A percentile compares a stretch with the other conserved stretches of the same genome.
Evolutionary conservation across 2,113 vertebrate species (phyloP).

Genomic region (Equus przewalskii): DNA sequence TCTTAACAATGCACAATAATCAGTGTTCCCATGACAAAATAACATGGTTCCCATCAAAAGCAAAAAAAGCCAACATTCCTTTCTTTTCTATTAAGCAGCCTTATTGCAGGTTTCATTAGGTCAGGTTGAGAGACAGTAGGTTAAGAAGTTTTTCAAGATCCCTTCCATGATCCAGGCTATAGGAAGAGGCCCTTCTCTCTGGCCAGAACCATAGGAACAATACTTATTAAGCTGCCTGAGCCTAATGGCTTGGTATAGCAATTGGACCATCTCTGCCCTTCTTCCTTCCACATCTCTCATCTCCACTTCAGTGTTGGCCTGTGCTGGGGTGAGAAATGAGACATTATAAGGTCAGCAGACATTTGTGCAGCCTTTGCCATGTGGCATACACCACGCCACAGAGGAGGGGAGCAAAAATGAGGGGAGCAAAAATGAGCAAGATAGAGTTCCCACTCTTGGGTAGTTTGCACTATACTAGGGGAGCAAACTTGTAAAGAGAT

Average conservation of each 20-base stretch:
- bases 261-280: neutral
- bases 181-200: neutral
- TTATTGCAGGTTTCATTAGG: constrained; percentile 14
- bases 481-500: neutral
- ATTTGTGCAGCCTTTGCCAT: neutral
- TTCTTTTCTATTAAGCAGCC: constrained; percentile 15
- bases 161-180: neutral
- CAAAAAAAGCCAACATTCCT: constrained; percentile 45
- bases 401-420: neutral
- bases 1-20: neutral
- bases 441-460: neutral
- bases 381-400: neutral
- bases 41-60: constrained; percentile 8
- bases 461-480: neutral
- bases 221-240: neutral
- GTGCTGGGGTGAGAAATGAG: constrained; percentile 16
- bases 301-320: neutral
- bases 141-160: constrained; percentile 40
- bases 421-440: neutral
- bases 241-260: neutral
- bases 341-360: neutral
- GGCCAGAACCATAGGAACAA: neutral
- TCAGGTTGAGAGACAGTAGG: neutral
- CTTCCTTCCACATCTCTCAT: constrained; percentile 32
- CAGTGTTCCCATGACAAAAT: neutral